A percentile compares a stretch with the other conserved stretches of the same genome.
phyloP scores from a whole-genome alignment of 2,113 vertebrate species.

The Petroica traversi region DNA sequence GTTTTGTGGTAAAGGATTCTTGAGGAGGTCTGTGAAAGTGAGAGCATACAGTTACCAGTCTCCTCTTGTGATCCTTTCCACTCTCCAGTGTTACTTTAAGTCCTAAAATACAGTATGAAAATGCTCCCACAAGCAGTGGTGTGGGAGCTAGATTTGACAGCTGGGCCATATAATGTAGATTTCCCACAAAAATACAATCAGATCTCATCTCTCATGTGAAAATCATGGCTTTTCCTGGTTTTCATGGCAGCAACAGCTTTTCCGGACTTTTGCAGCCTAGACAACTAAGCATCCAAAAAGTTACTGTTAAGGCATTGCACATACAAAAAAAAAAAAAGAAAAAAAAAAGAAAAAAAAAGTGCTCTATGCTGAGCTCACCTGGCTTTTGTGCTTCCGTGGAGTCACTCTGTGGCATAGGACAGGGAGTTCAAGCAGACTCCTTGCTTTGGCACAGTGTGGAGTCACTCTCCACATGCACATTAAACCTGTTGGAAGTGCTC shows the following conservation, averaged over 20 bases:
- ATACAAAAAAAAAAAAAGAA: too few species aligned
- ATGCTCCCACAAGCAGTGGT: neutral
- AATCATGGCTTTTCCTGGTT: neutral
- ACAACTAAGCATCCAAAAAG: neutral
- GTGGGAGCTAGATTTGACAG: neutral
- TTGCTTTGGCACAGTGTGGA: neutral
- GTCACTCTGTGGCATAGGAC: neutral
- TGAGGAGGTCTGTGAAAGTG: neutral
- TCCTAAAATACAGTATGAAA: neutral
- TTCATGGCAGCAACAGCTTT: neutral
- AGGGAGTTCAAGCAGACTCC: neutral
- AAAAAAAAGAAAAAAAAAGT: too few species aligned
- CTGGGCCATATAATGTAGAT: neutral
- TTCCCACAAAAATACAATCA: neutral
- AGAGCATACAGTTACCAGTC: neutral
- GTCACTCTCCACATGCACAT: neutral
- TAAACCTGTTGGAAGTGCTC: neutral
- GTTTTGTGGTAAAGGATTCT: neutral
- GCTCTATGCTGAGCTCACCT: neutral
- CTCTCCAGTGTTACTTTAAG: neutral
- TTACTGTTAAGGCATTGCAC: neutral
- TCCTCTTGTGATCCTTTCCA: neutral
- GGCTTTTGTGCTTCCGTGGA: neutral
- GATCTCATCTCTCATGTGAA: neutral
- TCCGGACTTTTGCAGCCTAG: neutral